Percentiles rank a stretch among this genome's conserved stretches.
Evolutionary conservation across 2,797 vertebrate species (phyloP).

Genomic region (Streptopelia turtur): DNA sequence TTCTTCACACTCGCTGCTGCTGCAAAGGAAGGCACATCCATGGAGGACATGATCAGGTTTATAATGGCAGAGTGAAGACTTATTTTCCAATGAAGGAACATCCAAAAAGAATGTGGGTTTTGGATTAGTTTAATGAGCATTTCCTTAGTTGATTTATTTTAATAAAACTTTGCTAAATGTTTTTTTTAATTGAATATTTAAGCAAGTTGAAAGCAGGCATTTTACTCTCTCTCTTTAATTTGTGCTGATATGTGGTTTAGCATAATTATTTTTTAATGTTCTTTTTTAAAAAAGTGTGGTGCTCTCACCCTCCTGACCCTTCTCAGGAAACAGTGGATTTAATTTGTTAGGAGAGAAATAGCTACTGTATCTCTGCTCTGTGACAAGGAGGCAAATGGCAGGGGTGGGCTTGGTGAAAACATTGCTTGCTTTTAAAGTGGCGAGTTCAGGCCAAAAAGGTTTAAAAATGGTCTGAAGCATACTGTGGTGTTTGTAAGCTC

Average conservation of each 20-base stretch:
- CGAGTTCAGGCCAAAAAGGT: neutral
- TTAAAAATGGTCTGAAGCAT: neutral
- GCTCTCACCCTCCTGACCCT: constrained; percentile 18
- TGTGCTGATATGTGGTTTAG: neutral
- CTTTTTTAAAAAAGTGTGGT: neutral
- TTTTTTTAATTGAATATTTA: constrained; percentile 41
- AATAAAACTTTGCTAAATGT: neutral
- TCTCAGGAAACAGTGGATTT: neutral
- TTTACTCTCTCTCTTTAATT: constrained; percentile 38
- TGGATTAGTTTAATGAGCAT: neutral
- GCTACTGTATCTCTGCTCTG: neutral
- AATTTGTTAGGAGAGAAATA: constrained; percentile 1
- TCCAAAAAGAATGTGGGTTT: neutral
- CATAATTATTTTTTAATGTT: constrained; percentile 50
- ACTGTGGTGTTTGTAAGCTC: neutral
- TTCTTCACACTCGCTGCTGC: neutral
- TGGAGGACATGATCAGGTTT: neutral
- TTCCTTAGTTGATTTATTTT: constrained; percentile 9
- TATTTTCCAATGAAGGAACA: neutral
- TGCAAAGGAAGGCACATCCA: neutral
- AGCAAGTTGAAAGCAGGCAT: neutral
- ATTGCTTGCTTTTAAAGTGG: neutral
- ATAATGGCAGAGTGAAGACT: neutral
- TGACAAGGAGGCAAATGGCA: neutral
- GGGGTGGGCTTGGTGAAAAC: neutral